Base-by-base conservation (phyloP, 2,888 invertebrate species). In the Perizoma affinitatum region DNA sequence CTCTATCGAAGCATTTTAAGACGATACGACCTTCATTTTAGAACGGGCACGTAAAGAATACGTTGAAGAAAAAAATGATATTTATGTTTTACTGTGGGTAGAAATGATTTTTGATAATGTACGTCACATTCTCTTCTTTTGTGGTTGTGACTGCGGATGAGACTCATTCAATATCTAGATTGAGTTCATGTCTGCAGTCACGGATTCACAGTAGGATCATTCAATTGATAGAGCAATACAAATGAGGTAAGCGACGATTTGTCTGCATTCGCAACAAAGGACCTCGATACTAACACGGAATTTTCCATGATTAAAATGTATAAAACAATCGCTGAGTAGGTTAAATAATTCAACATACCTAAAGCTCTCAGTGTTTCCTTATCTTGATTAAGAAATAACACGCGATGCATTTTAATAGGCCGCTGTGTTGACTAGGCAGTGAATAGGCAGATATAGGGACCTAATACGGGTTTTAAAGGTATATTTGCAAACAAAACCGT, bases 381-480 rank as follows among this genome's bases (percentile, higher is more conserved):
- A 69, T 68, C 69, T 66, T 66, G 67, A 69, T 69, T 66, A 66
- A 66, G 66, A 63, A 66, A 67, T 60, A 64, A 49, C 69, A 68
- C 64, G 69, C 66, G 52, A 69, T 69, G 68, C 68, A 68, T 69
- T 63, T 53, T 60, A 69, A 68, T 66, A 63, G 53, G 56, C 41
- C 22, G 41, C 53, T 11, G 53, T 55, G 54, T 59, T 58, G 57
- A 38, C 38, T 38, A 38, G 36, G 36, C 36, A 36, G 38, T 6
- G 38, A 5, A 5, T 38, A 7, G 42, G 42, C 56, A 55, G 53
- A 42, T 46, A 50, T 36, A 38, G 42, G 36, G 55, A 48, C 38
- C 40, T 40, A 46, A 34, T 46, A 51, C 40, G 50, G 41, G 50
- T 45, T 35, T 33, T 33, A 44, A 47, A 56, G 33, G 50, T 50